These are phyloP conservation scores for Amiota mariae DNA, from an alignment of 2,888 invertebrate genomes.

Conservation along the genomic window DNA sequence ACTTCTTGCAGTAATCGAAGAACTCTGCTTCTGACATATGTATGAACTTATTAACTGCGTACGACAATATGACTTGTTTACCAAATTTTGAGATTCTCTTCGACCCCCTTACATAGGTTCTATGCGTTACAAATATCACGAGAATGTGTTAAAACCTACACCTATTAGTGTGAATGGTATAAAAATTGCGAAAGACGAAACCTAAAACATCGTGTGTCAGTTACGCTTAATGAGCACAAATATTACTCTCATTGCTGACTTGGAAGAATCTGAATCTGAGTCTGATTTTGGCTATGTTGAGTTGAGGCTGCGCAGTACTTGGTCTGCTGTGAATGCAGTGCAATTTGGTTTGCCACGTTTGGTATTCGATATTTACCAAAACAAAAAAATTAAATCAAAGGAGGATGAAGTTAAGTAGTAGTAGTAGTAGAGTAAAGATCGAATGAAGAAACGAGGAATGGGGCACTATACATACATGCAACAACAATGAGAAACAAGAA, in stretches of 20 bases:
- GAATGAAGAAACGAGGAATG: too few relatives aligned
- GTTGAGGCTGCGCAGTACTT: slow-evolving; percentile 17
- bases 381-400: slow-evolving; percentile 45
- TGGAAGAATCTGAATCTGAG: slow-evolving; percentile 29
- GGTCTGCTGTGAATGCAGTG: not conserved
- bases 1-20: too few relatives aligned
- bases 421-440: not conserved
- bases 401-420: slow-evolving; percentile 32
- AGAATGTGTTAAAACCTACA: too few relatives aligned
- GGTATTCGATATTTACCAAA: slow-evolving; percentile 54
- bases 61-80: too few relatives aligned
- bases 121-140: too few relatives aligned
- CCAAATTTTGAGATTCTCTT: too few relatives aligned
- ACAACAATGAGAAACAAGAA: slow-evolving; percentile 12
- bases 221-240: slow-evolving; percentile 71
- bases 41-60: too few relatives aligned
- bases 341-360: slow-evolving; percentile 29
- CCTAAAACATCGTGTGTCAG: slow-evolving; percentile 68
- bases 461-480: not conserved
- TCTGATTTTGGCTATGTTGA: slow-evolving; percentile 16
- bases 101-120: too few relatives aligned
- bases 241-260: slow-evolving; percentile 64
- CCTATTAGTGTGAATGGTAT: not conserved
- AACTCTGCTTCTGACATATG: too few relatives aligned
- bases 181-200: slow-evolving; percentile 60